Evolutionary conservation across 2,113 vertebrate genomes (phyloP).

Genomic region (Lagenorhynchus albirostris): DNA sequence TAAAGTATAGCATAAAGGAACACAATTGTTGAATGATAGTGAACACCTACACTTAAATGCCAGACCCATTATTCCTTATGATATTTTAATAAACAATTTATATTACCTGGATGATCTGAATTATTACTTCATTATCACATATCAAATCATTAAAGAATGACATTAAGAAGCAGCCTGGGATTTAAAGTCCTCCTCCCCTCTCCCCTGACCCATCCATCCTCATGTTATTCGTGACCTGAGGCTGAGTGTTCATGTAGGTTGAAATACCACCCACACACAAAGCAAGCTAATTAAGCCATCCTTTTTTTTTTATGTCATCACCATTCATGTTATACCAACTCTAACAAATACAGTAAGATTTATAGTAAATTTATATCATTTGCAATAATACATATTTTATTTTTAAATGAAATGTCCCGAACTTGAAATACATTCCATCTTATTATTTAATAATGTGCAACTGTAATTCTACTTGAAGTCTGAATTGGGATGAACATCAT

Average conservation of each 20-base stretch:
- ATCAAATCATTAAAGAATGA: background rate
- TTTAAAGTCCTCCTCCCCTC: rapidly evolving
- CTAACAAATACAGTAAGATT: conserved; percentile 25
- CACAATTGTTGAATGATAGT: background rate
- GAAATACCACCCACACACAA: background rate
- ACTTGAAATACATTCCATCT: conserved; percentile 30
- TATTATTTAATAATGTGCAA: conserved; percentile 36
- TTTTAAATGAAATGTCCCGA: conserved; percentile 44
- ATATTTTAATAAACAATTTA: background rate
- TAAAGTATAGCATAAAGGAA: background rate
- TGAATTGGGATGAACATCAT: background rate
- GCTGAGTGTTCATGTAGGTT: rapidly evolving
- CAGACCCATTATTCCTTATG: background rate
- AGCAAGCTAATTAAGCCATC: background rate
- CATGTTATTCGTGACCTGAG: background rate
- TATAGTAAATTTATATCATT: conserved; percentile 19
- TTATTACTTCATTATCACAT: background rate
- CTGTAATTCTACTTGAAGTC: conserved; percentile 21
- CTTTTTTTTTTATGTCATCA: background rate
- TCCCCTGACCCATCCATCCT: too few species aligned
- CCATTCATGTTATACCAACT: background rate
- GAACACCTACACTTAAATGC: background rate
- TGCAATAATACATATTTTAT: conserved; percentile 9
- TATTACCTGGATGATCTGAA: background rate
- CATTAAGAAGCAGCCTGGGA: background rate